Base-by-base conservation (phyloP, 2,888 invertebrate genomes). In the Azorinus chamasolen region DNA sequence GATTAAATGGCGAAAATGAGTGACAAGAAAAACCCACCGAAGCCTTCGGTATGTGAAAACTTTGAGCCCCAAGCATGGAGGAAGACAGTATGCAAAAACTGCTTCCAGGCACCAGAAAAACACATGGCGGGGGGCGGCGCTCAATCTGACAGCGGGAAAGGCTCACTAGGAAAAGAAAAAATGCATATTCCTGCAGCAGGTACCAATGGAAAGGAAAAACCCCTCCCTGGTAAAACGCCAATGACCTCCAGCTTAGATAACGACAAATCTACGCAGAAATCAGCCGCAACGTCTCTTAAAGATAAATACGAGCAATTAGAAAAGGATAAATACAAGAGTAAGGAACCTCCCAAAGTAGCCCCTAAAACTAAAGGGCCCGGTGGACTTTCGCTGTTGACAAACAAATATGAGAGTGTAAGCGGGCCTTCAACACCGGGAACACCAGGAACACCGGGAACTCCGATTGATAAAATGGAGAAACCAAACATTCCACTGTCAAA, bases 21-120 rank as follows among this genome's bases (percentile, higher is more conserved):
- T 71, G 71, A 61, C 39, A 77, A 72, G 32, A 77, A 82, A 18
- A 37, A 69, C 25, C 54, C 53, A 18, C 24, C 57, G 4, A 78
- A 72, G 25, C 76, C 83, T 46, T 65, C 75, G 1, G 86, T 88
- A 22, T 91, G 91, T 79, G 77, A 72, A 2, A 83, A 69, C 51
- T 93, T 93, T 85, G 93, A 94, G 84, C 92, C 93, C 12, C 93
- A 94, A 75, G 90, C 92, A 55, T 93, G 93, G 91, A 82, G 90
- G 46, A 92, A 91, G 76, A 93, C 92, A 32, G 86, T 93, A 27
- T 94, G 94, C 87, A 91, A 90, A 76, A 93, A 93, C 64, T 92
- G 92, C 71, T 92, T 93, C 71, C 89, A 92, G 51, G 75, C 89
- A 12, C 83, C 87, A 43, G 87, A 88, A 20, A 88, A 90, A 73